These are phyloP conservation scores for Valencia hispanica DNA, from an alignment of 2,797 vertebrate genomes.

Conservation along the genomic window DNA sequence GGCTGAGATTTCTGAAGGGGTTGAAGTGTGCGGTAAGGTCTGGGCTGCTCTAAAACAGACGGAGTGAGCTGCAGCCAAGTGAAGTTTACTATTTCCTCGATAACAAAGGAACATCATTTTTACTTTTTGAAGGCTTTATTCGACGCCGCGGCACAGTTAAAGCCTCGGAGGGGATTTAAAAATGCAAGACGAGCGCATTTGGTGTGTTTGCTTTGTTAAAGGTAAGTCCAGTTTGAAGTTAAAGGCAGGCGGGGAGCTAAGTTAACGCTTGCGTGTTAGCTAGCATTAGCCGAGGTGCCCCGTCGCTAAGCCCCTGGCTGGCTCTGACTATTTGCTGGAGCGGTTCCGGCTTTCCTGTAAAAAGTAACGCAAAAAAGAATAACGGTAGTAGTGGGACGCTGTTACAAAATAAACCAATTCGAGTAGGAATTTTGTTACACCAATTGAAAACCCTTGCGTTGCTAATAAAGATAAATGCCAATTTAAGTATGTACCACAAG, in stretches of 20 bases:
- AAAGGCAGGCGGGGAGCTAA: slow-evolving; percentile 31
- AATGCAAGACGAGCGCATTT: slow-evolving; percentile 25
- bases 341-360: slow-evolving; percentile 1
- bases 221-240: slow-evolving; percentile 55
- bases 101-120: slow-evolving; percentile 45
- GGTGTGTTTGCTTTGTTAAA: slow-evolving; percentile 35
- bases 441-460: neutral
- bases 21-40: slow-evolving; percentile 19
- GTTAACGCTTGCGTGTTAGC: slow-evolving; percentile 58
- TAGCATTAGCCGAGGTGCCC: slow-evolving; percentile 57
- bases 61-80: slow-evolving; percentile 35
- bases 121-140: slow-evolving; percentile 18
- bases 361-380: neutral
- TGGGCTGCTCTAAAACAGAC: slow-evolving; percentile 27
- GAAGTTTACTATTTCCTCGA: slow-evolving; percentile 67
- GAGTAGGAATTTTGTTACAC: too few relatives aligned
- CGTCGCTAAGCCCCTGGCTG: slow-evolving; percentile 42
- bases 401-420: rapidly evolving
- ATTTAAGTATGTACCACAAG: neutral
- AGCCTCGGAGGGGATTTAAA: neutral
- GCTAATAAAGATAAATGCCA: neutral
- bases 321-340: slow-evolving; percentile 61
- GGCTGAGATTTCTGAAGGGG: slow-evolving; percentile 22
- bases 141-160: slow-evolving; percentile 43
- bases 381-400: neutral